Conservation (phyloP, 2,113 vertebrate species). For the Octodon degus region DNA sequence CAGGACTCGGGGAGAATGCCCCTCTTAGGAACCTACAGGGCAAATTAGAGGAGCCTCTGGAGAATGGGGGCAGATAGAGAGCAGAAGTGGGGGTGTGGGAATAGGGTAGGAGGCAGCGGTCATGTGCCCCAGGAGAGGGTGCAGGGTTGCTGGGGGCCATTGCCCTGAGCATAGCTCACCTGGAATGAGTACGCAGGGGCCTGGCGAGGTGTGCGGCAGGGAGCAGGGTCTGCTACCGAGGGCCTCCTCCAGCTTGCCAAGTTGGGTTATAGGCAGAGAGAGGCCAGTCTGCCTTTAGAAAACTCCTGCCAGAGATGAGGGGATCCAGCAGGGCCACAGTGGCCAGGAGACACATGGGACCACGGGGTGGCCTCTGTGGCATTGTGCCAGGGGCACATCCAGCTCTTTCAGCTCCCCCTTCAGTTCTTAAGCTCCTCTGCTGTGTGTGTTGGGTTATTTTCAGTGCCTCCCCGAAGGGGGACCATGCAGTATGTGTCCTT, state of each 20-base stretch:
- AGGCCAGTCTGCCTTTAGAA: not conserved
- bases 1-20: not conserved
- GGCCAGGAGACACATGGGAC: not conserved
- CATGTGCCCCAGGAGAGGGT: not conserved
- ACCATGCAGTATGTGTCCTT: not conserved
- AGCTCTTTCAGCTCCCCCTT: not conserved
- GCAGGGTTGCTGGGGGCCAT: not conserved
- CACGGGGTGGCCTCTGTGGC: not conserved
- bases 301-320: not conserved
- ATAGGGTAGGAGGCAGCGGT: not conserved
- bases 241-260: not conserved
- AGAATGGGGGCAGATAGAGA: not conserved
- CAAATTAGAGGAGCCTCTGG: not conserved
- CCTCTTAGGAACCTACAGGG: not conserved
- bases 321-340: not conserved
- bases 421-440: not conserved
- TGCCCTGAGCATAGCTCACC: not conserved
- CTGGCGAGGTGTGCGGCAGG: not conserved
- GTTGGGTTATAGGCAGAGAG: not conserved
- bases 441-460: not conserved
- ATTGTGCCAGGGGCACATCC: too few relatives aligned
- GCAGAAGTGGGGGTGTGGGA: not conserved
- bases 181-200: rapidly evolving
- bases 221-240: not conserved
- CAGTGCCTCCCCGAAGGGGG: not conserved